Evolutionary conservation across 2,797 vertebrate genomes (phyloP).

Genomic region (Delichon dasypus): DNA sequence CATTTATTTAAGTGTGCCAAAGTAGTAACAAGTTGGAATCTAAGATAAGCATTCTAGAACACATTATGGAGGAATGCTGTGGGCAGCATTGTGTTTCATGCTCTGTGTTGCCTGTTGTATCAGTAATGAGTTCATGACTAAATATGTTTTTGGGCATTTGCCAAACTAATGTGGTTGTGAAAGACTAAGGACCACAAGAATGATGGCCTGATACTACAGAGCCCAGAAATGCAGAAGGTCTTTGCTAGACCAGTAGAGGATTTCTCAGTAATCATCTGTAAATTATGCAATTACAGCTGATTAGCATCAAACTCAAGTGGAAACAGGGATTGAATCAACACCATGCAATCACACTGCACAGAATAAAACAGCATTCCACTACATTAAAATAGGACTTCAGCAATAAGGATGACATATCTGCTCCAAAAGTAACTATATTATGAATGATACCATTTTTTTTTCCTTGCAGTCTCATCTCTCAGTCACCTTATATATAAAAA

Average conservation of each 20-base stretch:
- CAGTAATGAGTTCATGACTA: conserved; percentile 73
- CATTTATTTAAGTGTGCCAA: conserved; percentile 42
- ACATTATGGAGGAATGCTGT: conserved; percentile 61
- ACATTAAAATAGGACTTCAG: neutral
- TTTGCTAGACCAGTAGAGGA: conserved; percentile 3
- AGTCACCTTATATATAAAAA: neutral
- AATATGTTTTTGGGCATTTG: conserved; percentile 57
- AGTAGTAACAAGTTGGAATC: conserved; percentile 57
- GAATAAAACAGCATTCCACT: neutral
- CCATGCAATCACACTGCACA: neutral
- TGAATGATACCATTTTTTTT: neutral
- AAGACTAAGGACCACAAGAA: conserved; percentile 32
- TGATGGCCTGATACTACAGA: conserved; percentile 22
- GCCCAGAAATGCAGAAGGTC: neutral
- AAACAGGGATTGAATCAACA: conserved; percentile 8
- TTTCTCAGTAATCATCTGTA: conserved; percentile 42
- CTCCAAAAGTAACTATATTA: neutral
- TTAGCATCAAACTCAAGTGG: conserved; percentile 46
- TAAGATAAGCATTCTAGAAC: conserved; percentile 71
- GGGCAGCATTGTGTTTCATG: conserved; percentile 59
- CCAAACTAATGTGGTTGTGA: conserved; percentile 63
- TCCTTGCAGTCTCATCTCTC: neutral
- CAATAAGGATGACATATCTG: neutral
- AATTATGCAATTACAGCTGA: conserved; percentile 55
- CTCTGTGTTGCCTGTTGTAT: conserved; percentile 55